Conservation (phyloP, 1,140 invertebrate species). For the Zaprionus africanus region DNA sequence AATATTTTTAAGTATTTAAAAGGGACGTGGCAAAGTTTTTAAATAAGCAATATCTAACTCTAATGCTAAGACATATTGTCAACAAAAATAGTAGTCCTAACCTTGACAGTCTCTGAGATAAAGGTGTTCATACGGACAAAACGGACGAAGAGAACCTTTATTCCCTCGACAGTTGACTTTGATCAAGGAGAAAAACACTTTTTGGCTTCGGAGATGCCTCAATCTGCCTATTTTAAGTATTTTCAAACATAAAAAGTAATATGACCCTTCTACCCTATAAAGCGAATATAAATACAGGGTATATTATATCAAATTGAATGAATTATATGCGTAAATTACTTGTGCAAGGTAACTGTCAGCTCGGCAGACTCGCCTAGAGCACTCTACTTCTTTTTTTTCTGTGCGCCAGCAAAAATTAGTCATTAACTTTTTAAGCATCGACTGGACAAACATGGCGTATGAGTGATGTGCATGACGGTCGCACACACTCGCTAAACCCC, state of each 20-base stretch:
- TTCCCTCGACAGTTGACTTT: too few relatives aligned
- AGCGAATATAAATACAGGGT: background rate
- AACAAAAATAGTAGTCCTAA: background rate
- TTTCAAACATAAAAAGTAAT: too few relatives aligned
- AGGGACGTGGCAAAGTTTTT: too few relatives aligned
- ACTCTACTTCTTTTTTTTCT: constrained; percentile 41
- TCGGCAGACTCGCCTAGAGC: background rate
- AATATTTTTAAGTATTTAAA: too few relatives aligned
- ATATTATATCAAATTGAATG: background rate
- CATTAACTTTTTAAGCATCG: constrained; percentile 83
- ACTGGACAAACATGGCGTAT: constrained; percentile 81
- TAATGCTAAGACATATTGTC: background rate
- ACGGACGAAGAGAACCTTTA: too few relatives aligned
- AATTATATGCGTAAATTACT: background rate
- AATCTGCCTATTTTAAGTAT: too few relatives aligned
- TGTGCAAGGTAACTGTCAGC: constrained; percentile 2
- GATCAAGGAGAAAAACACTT: too few relatives aligned
- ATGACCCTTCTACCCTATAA: too few relatives aligned
- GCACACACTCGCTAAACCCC: constrained; percentile 3
- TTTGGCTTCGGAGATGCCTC: too few relatives aligned
- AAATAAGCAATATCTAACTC: too few relatives aligned
- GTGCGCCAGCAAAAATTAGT: constrained; percentile 71
- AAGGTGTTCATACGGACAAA: background rate
- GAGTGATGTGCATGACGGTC: constrained; percentile 71
- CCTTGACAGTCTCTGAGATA: background rate